Base-by-base conservation (phyloP, 2,888 invertebrate species). In the Epinotia brunnichana region DNA sequence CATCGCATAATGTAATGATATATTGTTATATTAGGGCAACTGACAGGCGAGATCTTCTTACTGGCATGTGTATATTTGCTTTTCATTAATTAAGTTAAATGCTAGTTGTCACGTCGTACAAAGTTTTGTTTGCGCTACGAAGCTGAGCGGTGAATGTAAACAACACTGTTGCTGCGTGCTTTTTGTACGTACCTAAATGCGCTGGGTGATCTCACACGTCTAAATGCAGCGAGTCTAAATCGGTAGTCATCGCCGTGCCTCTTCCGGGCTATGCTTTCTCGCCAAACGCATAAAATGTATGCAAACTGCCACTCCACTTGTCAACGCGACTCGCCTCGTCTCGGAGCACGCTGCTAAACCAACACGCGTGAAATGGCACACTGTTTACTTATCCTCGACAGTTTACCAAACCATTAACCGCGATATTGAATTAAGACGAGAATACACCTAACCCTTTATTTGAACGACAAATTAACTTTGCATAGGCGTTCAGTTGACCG, bases 181-280 rank as follows among this genome's bases (percentile, higher is more conserved):
- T 76, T 78, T 74, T 73, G 60, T 69, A 71, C 71, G 75, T 77
- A 76, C 76, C 77, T 76, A 78, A 87, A 87, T 88, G 84, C 85
- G 85, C 80, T 81, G 81, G 85, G 81, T 91, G 90, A 91, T 89
- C 88, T 90, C 90, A 91, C 83, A 80, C 84, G 79, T 88, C 89
- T 89, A 90, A 90, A 91, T 89, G 88, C 88, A 90, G 88, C 86
- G 78, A 78, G 81, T 87, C 90, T 91, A 90, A 90, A 90, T 91
- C 85, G 82, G 90, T 90, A 87, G 83, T 84, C 82, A 85, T 87
- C 83, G 82, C 80, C 80, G 83, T 83, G 83, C 82, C 83, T 84
- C 87, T 90, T 90, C 90, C 89, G 88, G 87, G 87, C 87, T 85
- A 83, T 83, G 87, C 88, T 88, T 90, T 90, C 89, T 88, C 87